phyloP scores from a whole-genome alignment of 2,888 invertebrate species.

The Acanthosepion lycidas region DNA sequence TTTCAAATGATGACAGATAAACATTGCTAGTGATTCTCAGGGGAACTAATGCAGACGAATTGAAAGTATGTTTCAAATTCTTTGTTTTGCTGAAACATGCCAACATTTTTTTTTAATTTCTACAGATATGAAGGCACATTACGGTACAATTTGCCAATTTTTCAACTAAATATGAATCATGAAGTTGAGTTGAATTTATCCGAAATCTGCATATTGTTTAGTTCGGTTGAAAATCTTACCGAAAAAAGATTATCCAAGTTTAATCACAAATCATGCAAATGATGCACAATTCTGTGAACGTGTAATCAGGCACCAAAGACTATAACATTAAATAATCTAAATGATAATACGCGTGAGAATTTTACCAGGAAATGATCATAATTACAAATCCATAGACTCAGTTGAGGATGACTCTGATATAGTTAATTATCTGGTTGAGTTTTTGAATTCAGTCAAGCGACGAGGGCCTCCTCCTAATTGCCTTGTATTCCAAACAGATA shows the following conservation, averaged over 20 bases:
- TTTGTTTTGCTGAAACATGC: neutral
- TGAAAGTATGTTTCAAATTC: neutral
- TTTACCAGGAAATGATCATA: too few relatives aligned
- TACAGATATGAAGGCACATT: neutral
- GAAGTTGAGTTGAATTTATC: neutral
- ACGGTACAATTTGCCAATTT: accelerated
- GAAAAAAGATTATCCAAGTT: neutral
- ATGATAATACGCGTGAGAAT: neutral
- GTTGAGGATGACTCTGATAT: too few relatives aligned
- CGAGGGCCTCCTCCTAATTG: too few relatives aligned
- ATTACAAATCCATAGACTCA: too few relatives aligned
- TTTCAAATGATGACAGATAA: neutral
- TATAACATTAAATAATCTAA: neutral
- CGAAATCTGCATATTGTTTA: neutral
- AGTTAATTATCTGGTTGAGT: too few relatives aligned
- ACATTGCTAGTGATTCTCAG: neutral
- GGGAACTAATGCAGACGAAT: neutral
- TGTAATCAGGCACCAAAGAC: too few relatives aligned
- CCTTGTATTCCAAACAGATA: too few relatives aligned
- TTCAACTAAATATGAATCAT: neutral
- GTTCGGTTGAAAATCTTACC: neutral
- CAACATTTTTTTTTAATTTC: neutral
- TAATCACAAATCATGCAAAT: neutral
- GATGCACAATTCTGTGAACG: neutral
- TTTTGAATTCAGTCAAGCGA: too few relatives aligned